phyloP scores from a whole-genome alignment of 2,797 vertebrate species.

The Crocodylus rhombifer region DNA sequence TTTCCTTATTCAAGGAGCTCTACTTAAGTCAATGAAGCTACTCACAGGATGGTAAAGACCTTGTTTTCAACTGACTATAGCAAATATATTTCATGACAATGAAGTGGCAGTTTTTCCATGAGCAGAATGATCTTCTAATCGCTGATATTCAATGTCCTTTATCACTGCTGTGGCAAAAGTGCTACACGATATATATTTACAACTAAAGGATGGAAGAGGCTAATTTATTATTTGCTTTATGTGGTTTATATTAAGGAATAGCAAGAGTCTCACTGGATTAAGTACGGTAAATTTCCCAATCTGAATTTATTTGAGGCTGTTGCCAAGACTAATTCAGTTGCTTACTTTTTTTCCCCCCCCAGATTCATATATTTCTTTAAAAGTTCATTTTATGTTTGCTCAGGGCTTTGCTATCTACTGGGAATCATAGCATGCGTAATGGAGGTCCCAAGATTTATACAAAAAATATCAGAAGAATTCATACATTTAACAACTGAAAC shows the following conservation, averaged over 20 bases:
- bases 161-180: constrained; percentile 27
- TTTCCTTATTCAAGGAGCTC: constrained; percentile 34
- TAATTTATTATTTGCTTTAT: constrained; percentile 74
- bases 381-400: constrained; percentile 76
- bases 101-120: constrained; percentile 42
- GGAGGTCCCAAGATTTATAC: constrained; percentile 68
- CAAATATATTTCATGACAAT: constrained; percentile 58
- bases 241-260: constrained; percentile 72
- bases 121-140: constrained; percentile 54
- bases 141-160: constrained; percentile 36
- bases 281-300: constrained; percentile 69
- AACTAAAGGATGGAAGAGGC: constrained; percentile 59
- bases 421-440: constrained; percentile 67
- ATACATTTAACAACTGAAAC: constrained; percentile 65
- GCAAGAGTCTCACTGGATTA: constrained; percentile 70
- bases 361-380: constrained; percentile 70
- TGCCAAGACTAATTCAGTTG: constrained; percentile 69
- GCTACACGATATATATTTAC: constrained; percentile 31
- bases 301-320: constrained; percentile 70
- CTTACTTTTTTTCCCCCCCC: constrained; percentile 34
- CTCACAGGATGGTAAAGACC: constrained; percentile 2
- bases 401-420: constrained; percentile 60
- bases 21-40: constrained; percentile 47
- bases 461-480: constrained; percentile 54
- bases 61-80: constrained; percentile 61